A percentile compares a stretch with the other conserved stretches of the same genome.
Evolutionary conservation across 2,113 vertebrate species (phyloP).

Genomic region (Clarias batrachus): DNA sequence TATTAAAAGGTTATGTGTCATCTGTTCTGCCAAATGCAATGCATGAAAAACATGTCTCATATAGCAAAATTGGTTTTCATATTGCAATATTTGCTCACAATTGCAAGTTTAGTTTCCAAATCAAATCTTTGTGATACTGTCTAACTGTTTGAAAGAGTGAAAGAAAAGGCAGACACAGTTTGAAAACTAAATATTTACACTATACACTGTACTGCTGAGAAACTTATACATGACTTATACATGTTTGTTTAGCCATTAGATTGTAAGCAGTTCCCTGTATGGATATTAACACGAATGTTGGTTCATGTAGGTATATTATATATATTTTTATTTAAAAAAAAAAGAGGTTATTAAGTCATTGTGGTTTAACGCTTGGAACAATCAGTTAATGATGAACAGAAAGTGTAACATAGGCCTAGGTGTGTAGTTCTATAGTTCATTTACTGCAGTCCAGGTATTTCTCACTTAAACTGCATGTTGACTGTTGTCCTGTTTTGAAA

Average conservation of each 20-base stretch:
- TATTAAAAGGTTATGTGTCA: conserved; percentile 38
- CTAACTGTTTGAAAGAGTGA: conserved; percentile 26
- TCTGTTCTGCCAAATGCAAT: conserved; percentile 52
- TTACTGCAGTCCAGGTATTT: conserved; percentile 33
- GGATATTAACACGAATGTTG: conserved; percentile 23
- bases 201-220: conserved; percentile 39
- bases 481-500: conserved; percentile 46
- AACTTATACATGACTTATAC: conserved; percentile 12
- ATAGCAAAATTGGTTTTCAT: conserved; percentile 48
- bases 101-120: conserved; percentile 46
- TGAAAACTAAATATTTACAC: conserved; percentile 39
- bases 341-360: conserved; percentile 32
- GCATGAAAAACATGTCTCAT: conserved; percentile 28
- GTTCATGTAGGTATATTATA: conserved; percentile 47
- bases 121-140: conserved; percentile 44
- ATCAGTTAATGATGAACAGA: conserved; percentile 42
- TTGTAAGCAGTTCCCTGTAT: conserved; percentile 39
- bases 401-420: conserved; percentile 42
- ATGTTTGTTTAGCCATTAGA: conserved; percentile 40
- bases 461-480: conserved; percentile 49
- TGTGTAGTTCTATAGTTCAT: conserved; percentile 38
- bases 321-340: conserved; percentile 44
- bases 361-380: conserved; percentile 49
- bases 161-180: conserved; percentile 27
- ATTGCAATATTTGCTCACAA: conserved; percentile 47